Evolutionary conservation across 2,113 vertebrate species (phyloP), one percentile per base, ranked within the genome.

Genomic region (Sterrhoptilus dennistouni): DNA sequence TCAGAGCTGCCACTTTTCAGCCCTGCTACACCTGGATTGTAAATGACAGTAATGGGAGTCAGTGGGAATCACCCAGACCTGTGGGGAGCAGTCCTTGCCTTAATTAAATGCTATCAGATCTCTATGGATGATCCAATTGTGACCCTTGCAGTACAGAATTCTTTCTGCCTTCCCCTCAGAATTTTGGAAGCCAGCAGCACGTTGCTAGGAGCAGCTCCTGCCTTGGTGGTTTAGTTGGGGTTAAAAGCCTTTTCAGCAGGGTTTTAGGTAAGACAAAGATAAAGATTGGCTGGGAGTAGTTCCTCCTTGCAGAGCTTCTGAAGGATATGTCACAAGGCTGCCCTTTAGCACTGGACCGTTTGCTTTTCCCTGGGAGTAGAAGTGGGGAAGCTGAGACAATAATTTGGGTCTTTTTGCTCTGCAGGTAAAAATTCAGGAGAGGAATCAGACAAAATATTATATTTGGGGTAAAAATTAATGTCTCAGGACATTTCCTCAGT

Each of bases 401-500:
- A 29, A 29, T 70, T 61, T 36, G 33, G 7, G 12, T 72, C 45
- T 88, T 81, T 76, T 40, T 77, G 31, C 59, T 83, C 38, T 44
- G 83, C 40, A 57, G 38, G 17, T 71, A 8, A 63, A 40, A 59
- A 64, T 74, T 87, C 53, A 56, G 52, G 35, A 56, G 56, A 21
- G 8, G 18, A 74, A 18, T 86, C 16, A 14, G 42, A n/a, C 29
- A 28, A 77, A 74, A 40, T 79, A 9, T 0, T 27, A 0, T 25
- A 28, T 88, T 76, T 80, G 38, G 25, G 23, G 22, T 31, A 66
- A 29, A 60, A 80, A 18, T 10, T 3, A 75, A 22, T 40, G 9
- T 28, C 25, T 71, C 1, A 0, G 9, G 47, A 21, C 0, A 1
- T 50, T 75, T 54, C 17, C 12, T 87, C 44, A n/a, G 36, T 0